phyloP scores from a whole-genome alignment of 2,888 invertebrate species.

The Scaptomyza parva region DNA sequence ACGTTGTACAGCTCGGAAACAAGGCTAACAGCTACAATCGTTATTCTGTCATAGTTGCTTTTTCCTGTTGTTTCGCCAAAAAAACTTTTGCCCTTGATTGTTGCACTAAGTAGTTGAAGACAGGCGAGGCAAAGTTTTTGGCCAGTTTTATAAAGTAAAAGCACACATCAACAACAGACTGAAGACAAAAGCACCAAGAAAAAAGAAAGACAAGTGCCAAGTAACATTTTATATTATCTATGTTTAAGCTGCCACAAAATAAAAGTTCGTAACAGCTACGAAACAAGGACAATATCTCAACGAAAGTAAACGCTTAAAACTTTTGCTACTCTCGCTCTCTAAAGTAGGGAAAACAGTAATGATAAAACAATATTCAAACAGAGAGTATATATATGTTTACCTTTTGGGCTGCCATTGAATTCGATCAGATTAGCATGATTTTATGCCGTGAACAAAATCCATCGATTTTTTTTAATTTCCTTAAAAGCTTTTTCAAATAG shows the following conservation, averaged over 20 bases:
- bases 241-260: constrained; percentile 37
- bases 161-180: constrained; percentile 43
- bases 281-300: constrained; percentile 13
- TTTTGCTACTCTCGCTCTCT: background rate
- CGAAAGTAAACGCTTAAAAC: constrained; percentile 24
- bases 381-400: too few species aligned
- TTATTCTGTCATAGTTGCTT: constrained; percentile 1
- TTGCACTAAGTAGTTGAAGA: constrained; percentile 58
- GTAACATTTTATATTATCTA: constrained; percentile 31
- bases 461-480: background rate
- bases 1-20: constrained; percentile 19
- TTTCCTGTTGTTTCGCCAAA: constrained; percentile 17
- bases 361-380: background rate
- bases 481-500: background rate
- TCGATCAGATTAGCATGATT: background rate
- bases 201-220: constrained; percentile 30
- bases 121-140: constrained; percentile 47
- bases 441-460: background rate
- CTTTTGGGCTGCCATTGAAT: background rate
- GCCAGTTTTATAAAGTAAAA: constrained; percentile 33
- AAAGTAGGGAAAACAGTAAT: background rate
- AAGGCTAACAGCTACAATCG: constrained; percentile 10
- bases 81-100: constrained; percentile 50
- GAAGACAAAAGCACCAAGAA: constrained; percentile 10
- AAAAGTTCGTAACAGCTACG: constrained; percentile 16